Percentiles rank a stretch among this genome's conserved stretches.
Evolutionary conservation across 2,888 invertebrate species (phyloP).

Genomic region (Chrysolina oricalcia): DNA sequence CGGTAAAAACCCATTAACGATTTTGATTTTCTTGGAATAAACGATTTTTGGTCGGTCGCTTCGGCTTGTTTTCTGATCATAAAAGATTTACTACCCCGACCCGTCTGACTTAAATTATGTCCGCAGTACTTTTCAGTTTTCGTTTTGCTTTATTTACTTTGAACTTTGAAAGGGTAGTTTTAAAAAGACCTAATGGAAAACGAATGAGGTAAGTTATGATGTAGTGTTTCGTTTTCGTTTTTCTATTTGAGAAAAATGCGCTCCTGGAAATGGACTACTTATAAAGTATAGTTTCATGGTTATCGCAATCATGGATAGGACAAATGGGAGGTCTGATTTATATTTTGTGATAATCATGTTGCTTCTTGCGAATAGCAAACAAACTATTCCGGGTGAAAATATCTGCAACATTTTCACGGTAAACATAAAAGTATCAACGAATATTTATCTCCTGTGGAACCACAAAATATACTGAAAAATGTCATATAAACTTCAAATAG

Average conservation of each 20-base stretch:
- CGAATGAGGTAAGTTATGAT: constrained; percentile 49
- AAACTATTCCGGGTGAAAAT: too few species aligned
- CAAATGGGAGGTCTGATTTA: too few species aligned
- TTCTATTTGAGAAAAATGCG: neutral
- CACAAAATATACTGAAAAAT: too few species aligned
- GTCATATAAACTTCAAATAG: too few species aligned
- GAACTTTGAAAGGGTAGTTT: constrained; percentile 39
- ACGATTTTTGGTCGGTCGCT: constrained; percentile 41
- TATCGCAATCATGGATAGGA: neutral
- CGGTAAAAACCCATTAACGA: constrained; percentile 35
- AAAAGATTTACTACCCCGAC: constrained; percentile 46
- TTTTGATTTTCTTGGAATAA: constrained; percentile 44
- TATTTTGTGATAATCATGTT: too few species aligned
- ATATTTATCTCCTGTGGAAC: too few species aligned
- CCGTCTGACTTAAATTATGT: constrained; percentile 42
- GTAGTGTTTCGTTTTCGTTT: constrained; percentile 37
- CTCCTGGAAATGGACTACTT: constrained; percentile 14
- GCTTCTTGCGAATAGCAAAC: too few species aligned
- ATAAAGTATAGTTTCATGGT: constrained; percentile 27
- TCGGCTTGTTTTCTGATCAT: constrained; percentile 46
- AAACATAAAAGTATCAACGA: too few species aligned
- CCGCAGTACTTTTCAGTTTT: constrained; percentile 37
- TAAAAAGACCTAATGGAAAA: constrained; percentile 46
- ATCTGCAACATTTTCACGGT: too few species aligned
- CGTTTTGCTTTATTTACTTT: constrained; percentile 41